A percentile compares a stretch with the other conserved stretches of the same genome.
phyloP scores from a whole-genome alignment of 1,140 invertebrate genomes.

The Eueides isabella region DNA sequence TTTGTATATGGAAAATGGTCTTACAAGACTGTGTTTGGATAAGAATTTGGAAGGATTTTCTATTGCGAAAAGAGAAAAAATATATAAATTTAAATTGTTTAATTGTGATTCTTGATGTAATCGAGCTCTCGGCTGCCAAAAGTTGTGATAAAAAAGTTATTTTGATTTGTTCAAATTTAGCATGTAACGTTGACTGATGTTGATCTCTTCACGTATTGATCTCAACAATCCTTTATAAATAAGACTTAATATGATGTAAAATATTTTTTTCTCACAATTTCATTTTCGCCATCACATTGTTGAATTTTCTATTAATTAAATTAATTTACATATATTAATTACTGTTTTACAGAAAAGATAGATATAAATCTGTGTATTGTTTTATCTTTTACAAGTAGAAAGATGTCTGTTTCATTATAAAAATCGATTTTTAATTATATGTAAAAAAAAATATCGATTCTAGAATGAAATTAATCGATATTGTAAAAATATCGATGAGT shows the following conservation, averaged over 20 bases:
- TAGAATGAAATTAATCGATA: neutral
- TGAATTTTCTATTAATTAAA: neutral
- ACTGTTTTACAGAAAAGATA: neutral
- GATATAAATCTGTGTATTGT: neutral
- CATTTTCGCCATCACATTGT: neutral
- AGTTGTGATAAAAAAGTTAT: conserved; percentile 23
- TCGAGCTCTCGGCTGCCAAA: conserved; percentile 32
- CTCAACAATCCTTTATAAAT: conserved; percentile 50
- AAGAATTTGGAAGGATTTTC: neutral
- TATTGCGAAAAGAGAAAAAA: neutral
- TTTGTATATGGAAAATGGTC: conserved; percentile 31
- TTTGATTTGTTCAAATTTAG: conserved; percentile 20
- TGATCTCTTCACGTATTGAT: conserved; percentile 72
- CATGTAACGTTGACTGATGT: conserved; percentile 59
- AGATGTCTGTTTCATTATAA: neutral
- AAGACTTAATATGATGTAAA: neutral
- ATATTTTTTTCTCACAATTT: neutral
- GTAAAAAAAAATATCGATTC: neutral
- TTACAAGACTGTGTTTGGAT: conserved; percentile 43
- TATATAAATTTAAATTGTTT: conserved; percentile 15
- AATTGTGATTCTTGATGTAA: conserved; percentile 20
- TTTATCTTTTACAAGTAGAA: neutral
- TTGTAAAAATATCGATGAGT: neutral
- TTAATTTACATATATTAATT: neutral
- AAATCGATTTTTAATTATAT: neutral